Base-by-base conservation (phyloP, 2,797 vertebrate genomes). In the Platyrinchus mystaceus region DNA sequence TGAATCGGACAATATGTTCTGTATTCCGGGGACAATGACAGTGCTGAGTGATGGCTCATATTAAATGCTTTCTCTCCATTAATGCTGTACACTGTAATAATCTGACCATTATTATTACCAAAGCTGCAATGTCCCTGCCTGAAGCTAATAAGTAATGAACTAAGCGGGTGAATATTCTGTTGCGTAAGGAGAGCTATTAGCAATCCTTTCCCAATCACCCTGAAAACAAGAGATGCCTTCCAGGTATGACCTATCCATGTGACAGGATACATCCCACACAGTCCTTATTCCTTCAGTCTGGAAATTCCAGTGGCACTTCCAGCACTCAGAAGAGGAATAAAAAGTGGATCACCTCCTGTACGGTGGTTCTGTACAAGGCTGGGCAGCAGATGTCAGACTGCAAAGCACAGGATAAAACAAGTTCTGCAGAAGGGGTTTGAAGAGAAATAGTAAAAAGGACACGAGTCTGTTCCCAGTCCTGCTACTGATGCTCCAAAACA, bases 121-220 rank as follows among this genome's bases (percentile, higher is more conserved):
- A 95, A 93, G 90, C 96, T 96, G 95, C 73, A 49, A 74, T 55
- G 97, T 95, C 94, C 93, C 97, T 93, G 97, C 97, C 97, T 91
- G 92, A 19, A 97, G 97, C 97, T 97, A 97, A 46, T 43, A 94
- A 95, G 96, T 96, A 98, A 98, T 97, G 95, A 98, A 97, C 96
- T 91, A 97, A 95, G 87, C n/a, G 20, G 89, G 52, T 97, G 92
- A 95, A 94, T 91, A 94, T 96, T 95, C 93, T 96, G 95, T 97
- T 97, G 91, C 82, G 86, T 95, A 97, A 97, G 94, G 93, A 95
- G 83, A 11, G 7, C 89, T 97, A 96, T 97, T 97, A 97, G 79
- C 88, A 93, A 95, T 70, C 24, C 87, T 91, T 94, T 97, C 97
- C 95, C 96, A 96, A 95, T 92, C 95, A 66, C 93, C 87, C 68